phyloP scores from a whole-genome alignment of 2,888 invertebrate genomes.

The Drosophila parthenogenetica region DNA sequence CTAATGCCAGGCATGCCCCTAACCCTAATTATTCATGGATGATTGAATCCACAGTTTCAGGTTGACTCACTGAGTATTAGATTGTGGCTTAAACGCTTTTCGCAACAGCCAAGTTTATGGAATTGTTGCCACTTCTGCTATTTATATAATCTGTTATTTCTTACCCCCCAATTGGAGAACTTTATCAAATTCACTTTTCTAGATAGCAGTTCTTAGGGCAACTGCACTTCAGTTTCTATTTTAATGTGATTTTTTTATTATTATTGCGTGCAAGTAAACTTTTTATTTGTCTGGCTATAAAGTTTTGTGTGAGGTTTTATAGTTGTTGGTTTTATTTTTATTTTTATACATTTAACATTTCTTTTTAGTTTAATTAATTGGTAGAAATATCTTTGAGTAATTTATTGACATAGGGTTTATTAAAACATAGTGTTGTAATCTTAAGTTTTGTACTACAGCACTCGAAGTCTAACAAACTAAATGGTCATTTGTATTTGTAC shows the following conservation, averaged over 20 bases:
- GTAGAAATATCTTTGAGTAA: neutral
- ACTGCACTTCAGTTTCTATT: neutral
- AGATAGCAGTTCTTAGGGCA: neutral
- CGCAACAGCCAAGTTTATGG: neutral
- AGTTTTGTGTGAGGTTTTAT: neutral
- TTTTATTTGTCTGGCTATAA: neutral
- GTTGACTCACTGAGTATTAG: slow-evolving; percentile 20
- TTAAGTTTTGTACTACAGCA: neutral
- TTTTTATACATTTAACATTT: neutral
- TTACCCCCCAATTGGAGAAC: slow-evolving; percentile 1
- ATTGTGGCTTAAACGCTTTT: neutral
- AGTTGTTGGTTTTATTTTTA: slow-evolving; percentile 2
- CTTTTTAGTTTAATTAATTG: neutral
- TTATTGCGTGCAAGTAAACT: neutral
- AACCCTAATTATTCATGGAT: neutral
- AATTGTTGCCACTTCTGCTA: neutral
- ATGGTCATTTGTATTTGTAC: too few species aligned
- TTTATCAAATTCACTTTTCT: slow-evolving; percentile 2
- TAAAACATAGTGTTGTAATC: neutral
- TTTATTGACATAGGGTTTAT: neutral
- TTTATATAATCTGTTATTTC: neutral
- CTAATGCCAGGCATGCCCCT: slow-evolving; percentile 5
- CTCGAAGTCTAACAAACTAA: too few species aligned
- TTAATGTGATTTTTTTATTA: slow-evolving; percentile 3
- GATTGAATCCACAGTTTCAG: neutral